phyloP scores from a whole-genome alignment of 2,113 vertebrate species.

The Vulpes ferrilata region DNA sequence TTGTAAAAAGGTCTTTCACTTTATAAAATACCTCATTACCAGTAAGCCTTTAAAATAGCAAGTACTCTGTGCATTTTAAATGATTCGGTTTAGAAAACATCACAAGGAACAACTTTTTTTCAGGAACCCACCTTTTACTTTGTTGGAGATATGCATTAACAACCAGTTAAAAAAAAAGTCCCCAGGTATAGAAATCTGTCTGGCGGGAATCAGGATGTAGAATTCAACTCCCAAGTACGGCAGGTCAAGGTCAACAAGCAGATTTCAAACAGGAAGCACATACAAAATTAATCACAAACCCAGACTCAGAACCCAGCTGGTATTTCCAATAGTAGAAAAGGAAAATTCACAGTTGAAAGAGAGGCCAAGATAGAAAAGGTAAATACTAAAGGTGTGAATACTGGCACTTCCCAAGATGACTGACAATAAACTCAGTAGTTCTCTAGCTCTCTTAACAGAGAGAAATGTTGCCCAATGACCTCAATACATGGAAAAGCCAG shows the following conservation, averaged over 20 bases:
- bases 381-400: background rate
- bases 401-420: background rate
- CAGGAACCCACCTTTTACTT: background rate
- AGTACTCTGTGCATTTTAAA: background rate
- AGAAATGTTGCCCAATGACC: background rate
- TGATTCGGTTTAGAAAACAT: background rate
- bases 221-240: background rate
- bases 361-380: background rate
- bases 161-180: background rate
- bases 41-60: background rate
- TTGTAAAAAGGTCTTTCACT: background rate
- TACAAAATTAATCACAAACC: background rate
- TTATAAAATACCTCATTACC: slow-evolving; percentile 12
- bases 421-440: background rate
- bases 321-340: background rate
- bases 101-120: background rate
- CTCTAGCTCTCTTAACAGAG: background rate
- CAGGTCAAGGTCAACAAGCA: background rate
- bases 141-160: background rate
- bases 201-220: background rate
- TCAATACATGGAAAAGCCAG: background rate
- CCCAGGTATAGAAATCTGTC: background rate
- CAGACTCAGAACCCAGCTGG: background rate
- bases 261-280: background rate
- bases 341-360: background rate